phyloP scores from a whole-genome alignment of 2,888 invertebrate genomes.

The Ametastegia equiseti region DNA sequence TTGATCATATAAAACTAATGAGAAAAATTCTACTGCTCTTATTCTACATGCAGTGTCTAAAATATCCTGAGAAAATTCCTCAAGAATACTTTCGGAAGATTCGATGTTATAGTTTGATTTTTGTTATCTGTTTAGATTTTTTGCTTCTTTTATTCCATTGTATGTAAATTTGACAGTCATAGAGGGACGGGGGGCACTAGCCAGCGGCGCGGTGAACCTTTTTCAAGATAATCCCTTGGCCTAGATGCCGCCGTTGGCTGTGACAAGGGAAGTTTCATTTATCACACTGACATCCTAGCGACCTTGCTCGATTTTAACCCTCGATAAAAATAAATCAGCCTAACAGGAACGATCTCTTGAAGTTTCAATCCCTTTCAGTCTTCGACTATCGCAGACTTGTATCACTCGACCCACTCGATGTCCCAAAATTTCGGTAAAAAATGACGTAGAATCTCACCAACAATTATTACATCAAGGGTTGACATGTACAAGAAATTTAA shows the following conservation, averaged over 20 bases:
- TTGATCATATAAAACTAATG: too few species aligned
- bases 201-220: not conserved
- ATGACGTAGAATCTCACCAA: too few species aligned
- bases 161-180: conserved; percentile 9
- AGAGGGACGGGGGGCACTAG: not conserved
- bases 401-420: too few species aligned
- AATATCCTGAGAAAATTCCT: too few species aligned
- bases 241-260: not conserved
- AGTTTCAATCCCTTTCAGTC: not conserved
- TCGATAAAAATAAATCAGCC: conserved; percentile 10
- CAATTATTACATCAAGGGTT: too few species aligned
- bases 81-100: too few species aligned
- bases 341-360: not conserved
- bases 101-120: not conserved
- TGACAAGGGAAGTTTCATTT: conserved; percentile 27
- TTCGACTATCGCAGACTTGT: not conserved
- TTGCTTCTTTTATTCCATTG: not conserved
- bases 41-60: too few species aligned
- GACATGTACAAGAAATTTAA: too few species aligned
- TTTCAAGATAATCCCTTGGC: conserved; percentile 31
- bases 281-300: conserved; percentile 21
- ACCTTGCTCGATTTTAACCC: conserved; percentile 27
- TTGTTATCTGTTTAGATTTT: not conserved
- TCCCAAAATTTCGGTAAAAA: too few species aligned
- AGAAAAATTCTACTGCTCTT: too few species aligned